Conservation (phyloP, 2,888 invertebrate species). For the Chloroclystis v-ata region DNA sequence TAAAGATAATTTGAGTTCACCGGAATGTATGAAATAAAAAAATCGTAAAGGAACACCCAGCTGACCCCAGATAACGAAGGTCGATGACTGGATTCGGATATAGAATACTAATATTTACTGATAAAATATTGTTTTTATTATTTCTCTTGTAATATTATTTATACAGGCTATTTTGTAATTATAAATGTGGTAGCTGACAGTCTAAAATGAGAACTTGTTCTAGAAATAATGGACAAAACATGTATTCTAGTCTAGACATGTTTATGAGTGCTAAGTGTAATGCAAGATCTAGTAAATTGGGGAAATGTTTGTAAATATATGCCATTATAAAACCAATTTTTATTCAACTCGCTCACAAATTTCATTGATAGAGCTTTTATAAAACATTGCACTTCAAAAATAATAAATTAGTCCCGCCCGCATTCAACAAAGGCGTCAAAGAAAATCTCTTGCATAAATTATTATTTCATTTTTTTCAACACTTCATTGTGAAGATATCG, state of each 20-base stretch:
- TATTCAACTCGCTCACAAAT: no score
- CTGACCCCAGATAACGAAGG: slow-evolving; percentile 58
- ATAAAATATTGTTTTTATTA: slow-evolving; percentile 21
- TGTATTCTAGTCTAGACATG: no score
- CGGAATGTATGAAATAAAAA: slow-evolving; percentile 27
- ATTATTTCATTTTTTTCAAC: slow-evolving; percentile 58
- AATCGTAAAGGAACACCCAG: slow-evolving; percentile 41
- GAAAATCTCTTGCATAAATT: slow-evolving; percentile 73
- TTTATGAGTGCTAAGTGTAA: no score
- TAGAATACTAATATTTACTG: slow-evolving; percentile 37
- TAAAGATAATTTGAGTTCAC: slow-evolving; percentile 39
- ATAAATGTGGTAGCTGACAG: no score
- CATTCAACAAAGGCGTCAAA: slow-evolving; percentile 66
- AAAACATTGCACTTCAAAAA: slow-evolving; percentile 13
- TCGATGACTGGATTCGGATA: slow-evolving; percentile 50
- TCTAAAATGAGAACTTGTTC: no score
- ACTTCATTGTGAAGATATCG: slow-evolving; percentile 74
- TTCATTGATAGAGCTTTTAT: slow-evolving; percentile 10
- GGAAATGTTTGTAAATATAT: no score
- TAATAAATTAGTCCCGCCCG: slow-evolving; percentile 31
- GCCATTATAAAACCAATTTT: no score
- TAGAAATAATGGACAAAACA: no score
- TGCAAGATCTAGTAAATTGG: no score
- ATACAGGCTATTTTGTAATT: no score
- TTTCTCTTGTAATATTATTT: no score